Conservation (phyloP, 2,797 vertebrate genomes). For the Ammospiza maritima region DNA sequence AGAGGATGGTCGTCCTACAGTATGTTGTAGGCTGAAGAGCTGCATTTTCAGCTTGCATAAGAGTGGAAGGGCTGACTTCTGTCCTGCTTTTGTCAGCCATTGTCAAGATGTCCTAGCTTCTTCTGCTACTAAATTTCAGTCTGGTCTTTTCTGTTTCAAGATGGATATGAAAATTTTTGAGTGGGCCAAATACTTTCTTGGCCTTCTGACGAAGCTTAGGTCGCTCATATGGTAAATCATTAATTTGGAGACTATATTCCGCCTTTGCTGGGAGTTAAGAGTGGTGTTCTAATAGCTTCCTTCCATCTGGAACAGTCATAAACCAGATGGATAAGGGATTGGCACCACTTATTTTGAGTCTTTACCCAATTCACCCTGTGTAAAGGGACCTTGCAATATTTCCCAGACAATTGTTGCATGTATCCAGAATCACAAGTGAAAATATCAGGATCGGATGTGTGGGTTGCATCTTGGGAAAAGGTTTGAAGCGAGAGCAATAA, state of each 20-base stretch:
- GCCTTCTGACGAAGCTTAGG: conserved; percentile 51
- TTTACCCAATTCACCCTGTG: conserved; percentile 49
- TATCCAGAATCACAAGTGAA: conserved; percentile 18
- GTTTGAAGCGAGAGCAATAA: neutral
- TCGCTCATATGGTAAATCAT: conserved; percentile 60
- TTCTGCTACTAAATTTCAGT: conserved; percentile 63
- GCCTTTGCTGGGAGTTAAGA: conserved; percentile 55
- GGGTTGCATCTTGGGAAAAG: neutral
- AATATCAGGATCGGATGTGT: neutral
- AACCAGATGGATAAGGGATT: conserved; percentile 70
- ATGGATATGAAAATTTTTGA: conserved; percentile 67
- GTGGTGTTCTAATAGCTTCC: conserved; percentile 63
- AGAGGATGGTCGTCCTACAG: neutral
- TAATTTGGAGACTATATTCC: conserved; percentile 52
- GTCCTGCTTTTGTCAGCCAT: conserved; percentile 7
- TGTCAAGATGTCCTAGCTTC: conserved; percentile 16
- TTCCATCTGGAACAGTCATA: conserved; percentile 70
- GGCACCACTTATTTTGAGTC: conserved; percentile 57
- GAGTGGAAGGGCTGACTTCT: conserved; percentile 4
- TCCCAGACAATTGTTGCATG: conserved; percentile 59
- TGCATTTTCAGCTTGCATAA: neutral
- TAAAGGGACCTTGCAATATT: conserved; percentile 33
- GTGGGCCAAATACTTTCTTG: conserved; percentile 74
- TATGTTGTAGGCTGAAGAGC: neutral
- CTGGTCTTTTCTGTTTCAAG: conserved; percentile 57